Base-by-base conservation (phyloP, 2,113 vertebrate species). In the Zosterops hypoxanthus region DNA sequence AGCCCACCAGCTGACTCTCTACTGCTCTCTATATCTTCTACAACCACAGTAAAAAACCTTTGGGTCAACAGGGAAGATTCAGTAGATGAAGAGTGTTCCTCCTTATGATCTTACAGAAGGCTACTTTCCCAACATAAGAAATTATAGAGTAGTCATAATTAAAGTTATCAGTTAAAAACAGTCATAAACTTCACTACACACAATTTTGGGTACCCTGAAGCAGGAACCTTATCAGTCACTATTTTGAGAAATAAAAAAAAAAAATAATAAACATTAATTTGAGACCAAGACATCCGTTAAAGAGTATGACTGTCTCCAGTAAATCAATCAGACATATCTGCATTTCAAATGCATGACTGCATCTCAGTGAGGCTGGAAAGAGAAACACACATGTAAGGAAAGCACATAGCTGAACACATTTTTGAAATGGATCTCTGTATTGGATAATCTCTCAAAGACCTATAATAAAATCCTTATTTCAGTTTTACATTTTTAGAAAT, bases 1-100 rank as follows among this genome's bases (percentile, higher is more conserved):
- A 50, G 41, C 6, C 8, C 24, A 71, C 24, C 18, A 70, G 2
- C 5, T 29, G 55, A n/a, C 2, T 2, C 24, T 21, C 6, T 29
- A 10, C 4, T 11, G 2, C 4, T 7, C 19, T 71, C 14, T 49
- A 10, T 29, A 36, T 2, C 33, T 14, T 15, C 4, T 4, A 16
- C 4, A 23, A 2, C 4, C 4, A 4, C 9, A 41, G 44, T 4
- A 72, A 84, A 84, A 90, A 87, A 12, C 2, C 6, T 66, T 75
- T 31, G 84, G 0, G 4, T 65, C 46, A 75, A n/a, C 18, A 46
- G 8, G 25, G 24, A 80, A 59, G 34, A 50, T 44, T 63, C 4
- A 0, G 6, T 49, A 66, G 49, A 46, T 59, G 15, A 6, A 49
- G 1, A 47, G 4, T 72, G 17, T 82, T 80, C 68, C 24, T 50